These are phyloP conservation scores for Leucosticte australis DNA, from an alignment of 2,113 vertebrate species.

Conservation along the genomic window DNA sequence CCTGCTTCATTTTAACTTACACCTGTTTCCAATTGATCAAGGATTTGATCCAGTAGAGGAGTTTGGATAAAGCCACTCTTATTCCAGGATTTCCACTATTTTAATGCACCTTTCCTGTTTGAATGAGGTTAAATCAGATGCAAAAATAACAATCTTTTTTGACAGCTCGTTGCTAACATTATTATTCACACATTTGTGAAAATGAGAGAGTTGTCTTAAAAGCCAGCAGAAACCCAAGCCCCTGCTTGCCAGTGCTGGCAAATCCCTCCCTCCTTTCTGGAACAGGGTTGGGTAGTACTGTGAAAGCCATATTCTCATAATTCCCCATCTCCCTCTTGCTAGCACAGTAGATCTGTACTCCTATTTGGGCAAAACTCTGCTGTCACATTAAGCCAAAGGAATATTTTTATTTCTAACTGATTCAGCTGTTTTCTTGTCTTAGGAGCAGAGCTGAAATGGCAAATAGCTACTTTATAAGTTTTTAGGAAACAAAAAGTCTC, in stretches of 20 bases:
- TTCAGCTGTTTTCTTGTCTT: constrained; percentile 32
- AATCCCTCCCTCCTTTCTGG: background rate
- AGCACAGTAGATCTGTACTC: background rate
- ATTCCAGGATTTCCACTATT: background rate
- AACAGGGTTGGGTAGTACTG: background rate
- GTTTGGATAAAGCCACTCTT: background rate
- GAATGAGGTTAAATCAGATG: background rate
- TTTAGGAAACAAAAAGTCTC: background rate
- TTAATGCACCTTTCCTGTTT: background rate
- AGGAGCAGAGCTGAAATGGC: constrained; percentile 26
- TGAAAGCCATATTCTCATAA: background rate
- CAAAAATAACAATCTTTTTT: constrained; percentile 16
- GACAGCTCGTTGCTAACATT: constrained; percentile 18
- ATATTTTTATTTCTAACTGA: constrained; percentile 46
- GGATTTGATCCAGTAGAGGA: constrained; percentile 20
- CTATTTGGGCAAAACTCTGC: background rate
- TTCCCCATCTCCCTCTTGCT: background rate
- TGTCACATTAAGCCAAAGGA: constrained; percentile 13
- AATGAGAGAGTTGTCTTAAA: constrained; percentile 31
- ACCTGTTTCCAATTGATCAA: constrained; percentile 51
- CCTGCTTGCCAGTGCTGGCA: background rate
- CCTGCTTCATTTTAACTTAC: constrained; percentile 57
- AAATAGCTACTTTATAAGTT: background rate
- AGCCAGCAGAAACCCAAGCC: background rate
- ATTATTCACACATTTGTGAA: constrained; percentile 50